phyloP scores from a whole-genome alignment of 2,797 vertebrate genomes.

The Smutsia gigantea region DNA sequence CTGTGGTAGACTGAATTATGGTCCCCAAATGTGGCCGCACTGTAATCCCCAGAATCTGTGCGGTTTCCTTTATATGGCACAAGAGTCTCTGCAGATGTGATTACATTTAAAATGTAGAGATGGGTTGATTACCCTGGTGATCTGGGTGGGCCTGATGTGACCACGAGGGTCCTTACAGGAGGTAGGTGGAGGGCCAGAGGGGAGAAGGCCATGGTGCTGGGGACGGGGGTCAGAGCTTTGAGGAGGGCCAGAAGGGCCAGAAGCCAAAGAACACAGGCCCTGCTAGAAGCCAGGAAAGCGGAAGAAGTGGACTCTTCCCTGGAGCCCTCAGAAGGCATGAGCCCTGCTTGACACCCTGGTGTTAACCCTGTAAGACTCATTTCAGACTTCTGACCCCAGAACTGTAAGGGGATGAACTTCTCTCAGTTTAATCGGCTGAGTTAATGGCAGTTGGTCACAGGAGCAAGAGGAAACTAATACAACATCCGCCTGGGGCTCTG shows the following conservation, averaged over 20 bases:
- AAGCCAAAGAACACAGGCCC: background rate
- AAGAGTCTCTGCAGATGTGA: too few relatives aligned
- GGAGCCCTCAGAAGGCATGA: background rate
- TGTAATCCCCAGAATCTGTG: background rate
- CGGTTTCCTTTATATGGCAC: background rate
- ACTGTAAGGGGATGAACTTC: rapidly evolving
- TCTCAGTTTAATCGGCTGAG: background rate
- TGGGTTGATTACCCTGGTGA: background rate
- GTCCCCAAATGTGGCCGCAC: background rate
- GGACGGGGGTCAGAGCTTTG: background rate
- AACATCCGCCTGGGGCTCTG: rapidly evolving
- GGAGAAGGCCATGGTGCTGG: background rate
- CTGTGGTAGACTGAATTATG: background rate
- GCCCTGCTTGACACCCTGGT: rapidly evolving
- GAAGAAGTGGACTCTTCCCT: background rate
- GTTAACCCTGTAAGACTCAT: background rate
- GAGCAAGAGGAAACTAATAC: background rate
- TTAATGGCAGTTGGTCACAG: background rate
- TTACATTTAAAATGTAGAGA: background rate
- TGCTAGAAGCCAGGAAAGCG: too few relatives aligned
- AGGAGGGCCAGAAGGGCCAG: too few relatives aligned
- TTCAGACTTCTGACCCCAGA: background rate
- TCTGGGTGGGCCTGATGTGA: background rate
- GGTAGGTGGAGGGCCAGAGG: background rate
- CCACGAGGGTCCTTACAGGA: background rate